Conservation (phyloP, 2,888 invertebrate species). For the Xestoiulus laeticollis region DNA sequence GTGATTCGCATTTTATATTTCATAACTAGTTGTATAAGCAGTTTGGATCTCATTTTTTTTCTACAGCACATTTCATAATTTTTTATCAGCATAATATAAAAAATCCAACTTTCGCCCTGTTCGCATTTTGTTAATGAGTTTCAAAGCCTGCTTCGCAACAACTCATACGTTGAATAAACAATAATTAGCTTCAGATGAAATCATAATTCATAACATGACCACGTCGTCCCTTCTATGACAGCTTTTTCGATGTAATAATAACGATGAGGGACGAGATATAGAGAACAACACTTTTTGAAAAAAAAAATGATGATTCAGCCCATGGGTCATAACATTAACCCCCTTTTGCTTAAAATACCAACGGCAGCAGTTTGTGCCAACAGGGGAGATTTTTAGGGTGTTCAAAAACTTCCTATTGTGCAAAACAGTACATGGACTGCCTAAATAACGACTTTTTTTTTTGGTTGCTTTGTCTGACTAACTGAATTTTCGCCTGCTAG, state of each 20-base stretch:
- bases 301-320: not conserved
- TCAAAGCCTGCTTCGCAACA: constrained; percentile 9
- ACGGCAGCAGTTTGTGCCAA: not conserved
- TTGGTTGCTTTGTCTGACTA: not conserved
- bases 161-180: not conserved
- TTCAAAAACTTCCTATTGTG: not conserved
- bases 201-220: constrained; percentile 16
- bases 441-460: not conserved
- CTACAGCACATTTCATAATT: too few species aligned
- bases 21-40: too few species aligned
- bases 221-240: not conserved
- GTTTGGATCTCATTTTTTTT: too few species aligned
- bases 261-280: not conserved
- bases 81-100: not conserved
- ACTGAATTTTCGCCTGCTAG: not conserved
- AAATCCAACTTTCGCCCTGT: not conserved
- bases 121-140: constrained; percentile 16
- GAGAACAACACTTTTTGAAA: not conserved
- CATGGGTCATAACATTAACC: not conserved
- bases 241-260: constrained; percentile 8
- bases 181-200: not conserved
- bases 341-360: constrained; percentile 10
- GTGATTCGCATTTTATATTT: too few species aligned
- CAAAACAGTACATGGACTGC: not conserved
- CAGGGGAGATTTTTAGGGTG: not conserved